phyloP scores from a whole-genome alignment of 1,140 invertebrate species.

The Cylas formicarius region DNA sequence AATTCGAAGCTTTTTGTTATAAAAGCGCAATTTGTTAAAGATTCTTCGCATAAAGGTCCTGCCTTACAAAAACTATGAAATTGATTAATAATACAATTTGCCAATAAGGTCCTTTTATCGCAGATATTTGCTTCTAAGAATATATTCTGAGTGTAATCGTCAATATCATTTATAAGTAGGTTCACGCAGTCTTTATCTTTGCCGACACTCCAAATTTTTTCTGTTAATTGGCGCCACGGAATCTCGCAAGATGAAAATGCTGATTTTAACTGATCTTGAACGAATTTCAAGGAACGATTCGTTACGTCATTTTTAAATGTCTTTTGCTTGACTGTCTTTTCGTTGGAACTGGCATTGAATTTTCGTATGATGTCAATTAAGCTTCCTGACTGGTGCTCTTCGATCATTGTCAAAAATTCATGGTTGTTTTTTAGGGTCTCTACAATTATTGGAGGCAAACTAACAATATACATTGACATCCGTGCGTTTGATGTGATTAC shows the following conservation, averaged over 20 bases:
- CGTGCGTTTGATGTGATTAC: conserved; percentile 12
- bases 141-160: conserved; percentile 29
- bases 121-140: conserved; percentile 27
- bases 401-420: conserved; percentile 50
- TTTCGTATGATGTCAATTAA: conserved; percentile 26
- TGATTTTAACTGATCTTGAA: conserved; percentile 28
- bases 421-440: conserved; percentile 58
- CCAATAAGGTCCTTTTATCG: conserved; percentile 29
- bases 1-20: conserved; percentile 88
- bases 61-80: conserved; percentile 36
- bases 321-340: conserved; percentile 12
- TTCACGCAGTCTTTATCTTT: conserved; percentile 29
- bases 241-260: conserved; percentile 18
- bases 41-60: conserved; percentile 39
- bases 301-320: conserved; percentile 26
- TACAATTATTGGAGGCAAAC: conserved; percentile 69
- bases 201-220: conserved; percentile 47
- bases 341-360: conserved; percentile 8
- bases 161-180: conserved; percentile 30
- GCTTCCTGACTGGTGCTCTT: conserved; percentile 33
- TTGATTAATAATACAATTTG: conserved; percentile 33
- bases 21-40: conserved; percentile 36
- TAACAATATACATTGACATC: conserved; percentile 58
- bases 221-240: conserved; percentile 36
- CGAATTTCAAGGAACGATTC: conserved; percentile 28